Conservation (phyloP, 2,888 invertebrate genomes). For the Atethmia centrago region DNA sequence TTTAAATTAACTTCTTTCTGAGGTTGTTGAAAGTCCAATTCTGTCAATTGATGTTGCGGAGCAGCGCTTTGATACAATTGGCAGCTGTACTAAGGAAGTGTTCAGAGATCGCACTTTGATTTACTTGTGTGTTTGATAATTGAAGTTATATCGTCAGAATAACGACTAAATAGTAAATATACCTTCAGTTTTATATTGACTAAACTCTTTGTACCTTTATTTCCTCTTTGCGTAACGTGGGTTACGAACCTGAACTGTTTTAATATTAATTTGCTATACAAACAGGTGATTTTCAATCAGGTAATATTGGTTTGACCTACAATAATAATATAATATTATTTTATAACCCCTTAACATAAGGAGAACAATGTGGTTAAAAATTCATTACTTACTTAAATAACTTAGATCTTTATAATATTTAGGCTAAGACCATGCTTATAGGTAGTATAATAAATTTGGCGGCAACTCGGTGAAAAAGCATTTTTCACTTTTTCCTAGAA, state of each 20-base stretch:
- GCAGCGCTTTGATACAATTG: slow-evolving; percentile 33
- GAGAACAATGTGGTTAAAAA: not conserved
- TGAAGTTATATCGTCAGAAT: not conserved
- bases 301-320: too few species aligned
- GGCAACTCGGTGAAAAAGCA: not conserved
- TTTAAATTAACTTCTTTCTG: slow-evolving; percentile 44
- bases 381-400: not conserved
- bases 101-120: not conserved
- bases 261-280: too few species aligned
- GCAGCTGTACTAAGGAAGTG: slow-evolving; percentile 32
- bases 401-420: not conserved
- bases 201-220: not conserved
- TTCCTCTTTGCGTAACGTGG: not conserved
- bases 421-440: not conserved
- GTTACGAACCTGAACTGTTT: too few species aligned
- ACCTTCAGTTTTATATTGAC: not conserved
- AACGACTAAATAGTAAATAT: not conserved
- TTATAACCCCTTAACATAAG: not conserved
- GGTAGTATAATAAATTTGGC: not conserved
- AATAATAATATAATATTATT: not conserved
- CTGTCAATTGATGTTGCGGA: slow-evolving; percentile 46
- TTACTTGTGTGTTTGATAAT: not conserved
- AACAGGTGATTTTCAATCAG: too few species aligned
- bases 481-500: not conserved
- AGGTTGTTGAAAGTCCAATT: slow-evolving; percentile 43